These are phyloP conservation scores for Atherinosoma microstoma DNA, from an alignment of 2,797 vertebrate genomes.

Conservation along the genomic window DNA sequence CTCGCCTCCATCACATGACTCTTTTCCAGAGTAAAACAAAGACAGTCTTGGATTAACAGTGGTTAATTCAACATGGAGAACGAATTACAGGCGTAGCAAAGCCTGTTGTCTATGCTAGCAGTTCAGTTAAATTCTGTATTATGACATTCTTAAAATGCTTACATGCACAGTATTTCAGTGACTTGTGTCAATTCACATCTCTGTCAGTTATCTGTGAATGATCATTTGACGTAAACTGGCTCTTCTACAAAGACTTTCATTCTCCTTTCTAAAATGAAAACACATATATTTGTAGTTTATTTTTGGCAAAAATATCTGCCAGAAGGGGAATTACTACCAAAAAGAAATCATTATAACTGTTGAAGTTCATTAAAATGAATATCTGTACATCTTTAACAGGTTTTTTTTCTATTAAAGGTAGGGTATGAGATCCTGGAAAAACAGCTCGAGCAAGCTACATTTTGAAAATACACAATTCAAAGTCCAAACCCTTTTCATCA, in stretches of 20 bases:
- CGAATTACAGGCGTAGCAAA: not conserved
- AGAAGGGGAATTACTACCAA: no score
- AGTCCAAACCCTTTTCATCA: no score
- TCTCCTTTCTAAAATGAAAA: no score
- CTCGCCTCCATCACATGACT: not conserved
- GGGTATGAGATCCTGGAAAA: no score
- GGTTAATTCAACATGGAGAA: slow-evolving; percentile 4
- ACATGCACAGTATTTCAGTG: not conserved
- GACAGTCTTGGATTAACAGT: not conserved
- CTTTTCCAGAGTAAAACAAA: not conserved
- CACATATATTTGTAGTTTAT: no score
- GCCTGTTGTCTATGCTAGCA: not conserved
- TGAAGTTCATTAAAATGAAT: no score
- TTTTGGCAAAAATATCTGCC: no score
- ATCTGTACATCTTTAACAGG: no score
- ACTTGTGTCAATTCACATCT: not conserved
- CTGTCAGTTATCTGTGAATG: not conserved
- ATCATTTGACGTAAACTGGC: not conserved
- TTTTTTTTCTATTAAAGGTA: no score
- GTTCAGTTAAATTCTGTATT: not conserved
- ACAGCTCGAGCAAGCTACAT: no score
- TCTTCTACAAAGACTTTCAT: not conserved
- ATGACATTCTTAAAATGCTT: not conserved
- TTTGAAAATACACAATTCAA: no score
- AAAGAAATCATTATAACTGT: no score